Conservation (phyloP, 2,797 vertebrate species). For the Heterohyrax brucei region DNA sequence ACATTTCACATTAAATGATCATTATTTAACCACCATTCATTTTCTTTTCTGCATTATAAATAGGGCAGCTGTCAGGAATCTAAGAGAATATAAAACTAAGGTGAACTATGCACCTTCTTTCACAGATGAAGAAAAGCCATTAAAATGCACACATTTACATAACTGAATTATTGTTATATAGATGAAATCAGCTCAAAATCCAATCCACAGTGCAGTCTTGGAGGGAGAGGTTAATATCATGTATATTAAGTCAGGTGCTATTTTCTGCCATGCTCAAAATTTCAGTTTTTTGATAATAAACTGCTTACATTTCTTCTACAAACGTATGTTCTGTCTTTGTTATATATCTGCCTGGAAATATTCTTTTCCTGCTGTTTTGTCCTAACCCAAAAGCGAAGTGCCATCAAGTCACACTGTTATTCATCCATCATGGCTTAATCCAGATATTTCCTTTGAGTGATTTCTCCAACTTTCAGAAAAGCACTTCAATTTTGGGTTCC, state of each 20-base stretch:
- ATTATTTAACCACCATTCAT: conserved; percentile 79
- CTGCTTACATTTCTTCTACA: neutral
- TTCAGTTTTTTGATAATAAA: conserved; percentile 32
- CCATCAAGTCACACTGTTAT: neutral
- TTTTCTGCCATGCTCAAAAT: neutral
- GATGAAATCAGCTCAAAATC: neutral
- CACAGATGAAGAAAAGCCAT: conserved; percentile 63
- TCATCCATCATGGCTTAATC: neutral
- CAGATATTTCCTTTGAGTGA: conserved; percentile 5
- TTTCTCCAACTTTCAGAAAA: neutral
- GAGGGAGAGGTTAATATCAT: neutral
- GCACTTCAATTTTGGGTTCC: neutral
- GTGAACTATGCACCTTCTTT: conserved; percentile 79
- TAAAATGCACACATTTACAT: neutral
- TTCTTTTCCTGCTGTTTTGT: neutral
- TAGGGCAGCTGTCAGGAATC: conserved; percentile 79
- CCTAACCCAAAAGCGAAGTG: neutral
- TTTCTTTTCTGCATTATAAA: conserved; percentile 83
- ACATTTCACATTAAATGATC: conserved; percentile 84
- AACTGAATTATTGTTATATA: neutral
- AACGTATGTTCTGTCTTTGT: neutral
- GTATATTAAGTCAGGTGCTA: neutral
- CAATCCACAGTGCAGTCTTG: neutral
- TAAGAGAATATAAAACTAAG: conserved; percentile 29
- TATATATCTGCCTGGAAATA: neutral